phyloP scores from a whole-genome alignment of 1,140 invertebrate genomes.

The Vanessa atalanta region DNA sequence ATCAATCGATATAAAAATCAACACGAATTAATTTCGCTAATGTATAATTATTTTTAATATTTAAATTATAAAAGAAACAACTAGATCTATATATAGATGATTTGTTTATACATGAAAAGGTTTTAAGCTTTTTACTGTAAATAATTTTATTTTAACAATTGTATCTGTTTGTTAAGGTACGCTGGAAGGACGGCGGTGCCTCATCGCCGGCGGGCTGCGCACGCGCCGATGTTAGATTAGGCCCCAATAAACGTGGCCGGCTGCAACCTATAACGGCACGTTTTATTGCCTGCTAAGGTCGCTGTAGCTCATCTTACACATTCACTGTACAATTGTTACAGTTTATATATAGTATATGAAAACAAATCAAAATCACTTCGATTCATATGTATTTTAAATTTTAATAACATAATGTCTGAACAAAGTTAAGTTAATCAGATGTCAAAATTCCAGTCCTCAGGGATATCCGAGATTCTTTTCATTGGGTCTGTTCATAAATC shows the following conservation, averaged over 20 bases:
- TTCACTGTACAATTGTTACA: conserved; percentile 1
- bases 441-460: too few relatives aligned
- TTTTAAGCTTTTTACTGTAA: background rate
- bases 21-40: too few relatives aligned
- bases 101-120: background rate
- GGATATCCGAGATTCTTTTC: too few relatives aligned
- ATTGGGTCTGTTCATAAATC: too few relatives aligned
- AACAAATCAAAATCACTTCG: too few relatives aligned
- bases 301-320: conserved; percentile 33
- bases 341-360: background rate
- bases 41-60: background rate
- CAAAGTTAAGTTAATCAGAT: too few relatives aligned
- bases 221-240: conserved; percentile 56
- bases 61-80: background rate
- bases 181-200: conserved; percentile 16
- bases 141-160: conserved; percentile 29
- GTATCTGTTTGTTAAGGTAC: conserved; percentile 23
- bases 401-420: too few relatives aligned
- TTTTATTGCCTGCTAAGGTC: conserved; percentile 46
- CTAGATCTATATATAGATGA: background rate
- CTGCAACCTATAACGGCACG: conserved; percentile 52
- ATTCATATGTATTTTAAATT: too few relatives aligned
- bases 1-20: too few relatives aligned
- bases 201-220: conserved; percentile 45
- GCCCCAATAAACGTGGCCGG: conserved; percentile 46